Evolutionary conservation across 2,888 invertebrate genomes (phyloP), one percentile per base, ranked within the genome.

Genomic region (Hesperia comma): DNA sequence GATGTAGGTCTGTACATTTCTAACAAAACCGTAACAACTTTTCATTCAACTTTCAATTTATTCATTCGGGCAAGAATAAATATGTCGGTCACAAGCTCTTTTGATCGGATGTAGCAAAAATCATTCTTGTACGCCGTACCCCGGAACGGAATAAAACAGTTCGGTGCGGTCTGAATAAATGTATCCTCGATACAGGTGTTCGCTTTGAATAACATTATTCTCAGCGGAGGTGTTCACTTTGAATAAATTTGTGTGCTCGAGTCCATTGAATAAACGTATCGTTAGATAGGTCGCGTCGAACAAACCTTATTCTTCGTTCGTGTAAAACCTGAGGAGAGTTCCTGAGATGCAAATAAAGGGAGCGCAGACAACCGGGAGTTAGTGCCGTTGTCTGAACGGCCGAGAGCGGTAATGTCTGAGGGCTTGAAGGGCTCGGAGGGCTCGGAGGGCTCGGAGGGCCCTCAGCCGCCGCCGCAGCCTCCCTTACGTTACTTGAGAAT

Each of bases 381-480:
- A 10, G 17, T 17, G 60, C 60, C 15, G 15, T 15, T 32, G 60
- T 46, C 46, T 60, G 60, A 58, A 58, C 26, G 43, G 60, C 32
- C 32, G 33, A 60, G 60, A 46, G 60, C 60, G 60, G 60, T 60
- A 60, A 60, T 60, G 60, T 10, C 26, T 46, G 60, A 60, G 60
- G 58, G 58, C 19, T n/a, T 15, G n/a, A 15, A 43, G 15, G 17
- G 17, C 32, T 26, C n/a, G 6, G 60, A 60, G 60, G 17, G 15
- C 46, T 6, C 60, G 46, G 26, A 58, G 57, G 43, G 26, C 26
- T 26, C n/a, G 12, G 60, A 60, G 60, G 17, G 15, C 46, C 49
- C 8, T 17, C 49, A 37, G 37, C 10, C 37, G 37, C 37, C 19
- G n/a, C 10, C 56, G 43, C 19, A 10, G 8, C 60, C 46, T 17